A percentile compares a stretch with the other conserved stretches of the same genome.
Conservation (phyloP, 1,140 invertebrate species). For the Drosophila kanapiae region DNA sequence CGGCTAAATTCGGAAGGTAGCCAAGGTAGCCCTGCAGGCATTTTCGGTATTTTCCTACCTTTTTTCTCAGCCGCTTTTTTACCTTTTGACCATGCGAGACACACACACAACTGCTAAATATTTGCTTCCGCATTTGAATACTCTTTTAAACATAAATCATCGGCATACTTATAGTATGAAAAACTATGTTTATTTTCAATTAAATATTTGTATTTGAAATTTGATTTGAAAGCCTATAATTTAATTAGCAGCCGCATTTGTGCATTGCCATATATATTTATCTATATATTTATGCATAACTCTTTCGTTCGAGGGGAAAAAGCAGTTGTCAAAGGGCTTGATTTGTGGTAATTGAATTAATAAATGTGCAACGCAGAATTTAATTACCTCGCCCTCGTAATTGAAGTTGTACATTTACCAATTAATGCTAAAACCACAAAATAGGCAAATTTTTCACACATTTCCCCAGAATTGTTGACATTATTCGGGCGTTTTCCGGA, state of each 20-base stretch:
- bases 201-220: no score
- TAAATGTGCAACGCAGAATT: no score
- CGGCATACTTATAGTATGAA: no score
- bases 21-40: conserved; percentile 14
- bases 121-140: conserved; percentile 33
- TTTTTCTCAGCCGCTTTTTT: neutral
- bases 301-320: no score
- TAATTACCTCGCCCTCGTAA: neutral
- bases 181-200: no score
- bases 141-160: conserved; percentile 1
- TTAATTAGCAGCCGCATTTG: no score
- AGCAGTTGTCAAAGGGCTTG: no score
- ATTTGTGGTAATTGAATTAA: no score
- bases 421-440: neutral
- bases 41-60: neutral
- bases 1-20: conserved; percentile 18
- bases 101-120: conserved; percentile 23
- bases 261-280: no score
- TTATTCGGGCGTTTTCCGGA: neutral
- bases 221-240: no score
- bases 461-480: neutral
- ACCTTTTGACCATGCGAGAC: conserved; percentile 8
- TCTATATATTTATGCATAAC: no score
- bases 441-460: neutral
- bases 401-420: no score